phyloP scores from a whole-genome alignment of 2,113 vertebrate species.

The Gymnogyps californianus region DNA sequence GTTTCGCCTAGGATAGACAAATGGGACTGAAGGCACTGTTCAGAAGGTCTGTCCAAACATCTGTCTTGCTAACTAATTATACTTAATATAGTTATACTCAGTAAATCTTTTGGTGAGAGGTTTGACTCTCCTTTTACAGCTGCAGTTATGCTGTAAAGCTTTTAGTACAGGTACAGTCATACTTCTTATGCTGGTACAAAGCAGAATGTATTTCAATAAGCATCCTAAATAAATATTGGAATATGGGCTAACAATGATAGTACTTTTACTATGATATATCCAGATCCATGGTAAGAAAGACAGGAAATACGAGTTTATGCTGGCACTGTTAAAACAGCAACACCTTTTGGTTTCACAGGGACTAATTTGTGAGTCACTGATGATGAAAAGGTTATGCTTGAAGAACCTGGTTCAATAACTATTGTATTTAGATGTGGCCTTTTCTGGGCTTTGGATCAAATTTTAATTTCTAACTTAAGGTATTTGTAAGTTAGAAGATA shows the following conservation, averaged over 20 bases:
- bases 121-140: background rate
- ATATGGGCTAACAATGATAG: background rate
- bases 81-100: background rate
- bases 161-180: background rate
- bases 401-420: slow-evolving; percentile 26
- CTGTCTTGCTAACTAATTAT: background rate
- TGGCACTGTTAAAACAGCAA: background rate
- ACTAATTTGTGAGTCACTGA: background rate
- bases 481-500: slow-evolving; percentile 18
- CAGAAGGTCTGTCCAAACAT: background rate
- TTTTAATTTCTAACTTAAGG: background rate
- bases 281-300: background rate
- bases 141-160: background rate
- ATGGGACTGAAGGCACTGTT: background rate
- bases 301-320: background rate
- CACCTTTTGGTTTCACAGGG: background rate
- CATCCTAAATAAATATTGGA: background rate
- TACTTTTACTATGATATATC: background rate
- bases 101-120: background rate
- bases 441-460: slow-evolving; percentile 10
- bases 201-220: background rate
- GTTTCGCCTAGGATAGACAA: background rate
- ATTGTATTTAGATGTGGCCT: slow-evolving; percentile 20
- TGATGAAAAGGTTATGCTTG: slow-evolving; percentile 33
- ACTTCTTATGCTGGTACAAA: background rate